phyloP scores from a whole-genome alignment of 2,113 vertebrate genomes.

The Oceanodroma tethys region DNA sequence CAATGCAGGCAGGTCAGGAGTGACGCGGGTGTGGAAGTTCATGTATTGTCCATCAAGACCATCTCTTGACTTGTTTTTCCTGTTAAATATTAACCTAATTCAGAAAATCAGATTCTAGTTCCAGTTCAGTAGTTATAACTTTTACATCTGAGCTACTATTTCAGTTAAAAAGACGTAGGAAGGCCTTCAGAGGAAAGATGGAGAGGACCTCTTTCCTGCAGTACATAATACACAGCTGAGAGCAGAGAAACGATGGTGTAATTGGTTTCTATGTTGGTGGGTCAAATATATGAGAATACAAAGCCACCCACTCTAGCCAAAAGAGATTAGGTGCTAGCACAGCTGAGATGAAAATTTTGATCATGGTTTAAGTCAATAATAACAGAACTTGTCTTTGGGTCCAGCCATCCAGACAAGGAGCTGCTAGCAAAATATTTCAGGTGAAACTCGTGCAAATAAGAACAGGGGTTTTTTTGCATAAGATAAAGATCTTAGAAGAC shows the following conservation, averaged over 20 bases:
- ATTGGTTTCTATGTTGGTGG: background rate
- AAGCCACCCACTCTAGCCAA: background rate
- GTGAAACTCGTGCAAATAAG: background rate
- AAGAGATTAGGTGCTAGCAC: background rate
- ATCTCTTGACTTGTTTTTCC: background rate
- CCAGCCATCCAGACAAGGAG: background rate
- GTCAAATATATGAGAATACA: background rate
- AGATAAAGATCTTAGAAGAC: background rate
- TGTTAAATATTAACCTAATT: background rate
- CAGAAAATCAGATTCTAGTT: background rate
- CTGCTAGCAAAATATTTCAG: background rate
- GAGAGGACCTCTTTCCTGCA: background rate
- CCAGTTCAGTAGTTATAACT: background rate
- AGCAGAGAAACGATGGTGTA: background rate
- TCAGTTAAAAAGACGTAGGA: background rate
- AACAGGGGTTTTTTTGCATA: accelerated
- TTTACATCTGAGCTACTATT: background rate
- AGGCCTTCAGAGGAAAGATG: background rate
- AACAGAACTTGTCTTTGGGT: background rate
- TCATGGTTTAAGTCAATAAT: accelerated
- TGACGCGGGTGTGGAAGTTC: accelerated
- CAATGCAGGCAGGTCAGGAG: background rate
- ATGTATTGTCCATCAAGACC: accelerated
- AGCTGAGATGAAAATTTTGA: background rate
- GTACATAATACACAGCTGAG: background rate